Evolutionary conservation across 2,797 vertebrate genomes (phyloP).

Genomic region (Gymnopithys bicolor): DNA sequence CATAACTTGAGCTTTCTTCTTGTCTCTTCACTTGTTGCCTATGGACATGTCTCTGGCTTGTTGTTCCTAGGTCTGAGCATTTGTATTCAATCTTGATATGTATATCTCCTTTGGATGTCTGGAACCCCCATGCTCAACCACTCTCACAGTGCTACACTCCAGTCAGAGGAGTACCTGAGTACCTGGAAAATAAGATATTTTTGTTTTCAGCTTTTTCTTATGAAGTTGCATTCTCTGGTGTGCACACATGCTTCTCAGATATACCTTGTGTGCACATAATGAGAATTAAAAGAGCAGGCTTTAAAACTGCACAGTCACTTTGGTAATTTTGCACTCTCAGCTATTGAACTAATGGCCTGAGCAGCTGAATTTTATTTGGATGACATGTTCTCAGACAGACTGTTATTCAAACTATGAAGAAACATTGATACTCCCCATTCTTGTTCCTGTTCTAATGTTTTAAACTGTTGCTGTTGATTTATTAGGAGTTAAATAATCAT

Average conservation of each 20-base stretch:
- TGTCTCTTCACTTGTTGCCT: neutral
- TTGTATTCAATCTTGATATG: neutral
- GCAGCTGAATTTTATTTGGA: neutral
- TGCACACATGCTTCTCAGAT: neutral
- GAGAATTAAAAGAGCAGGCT: neutral
- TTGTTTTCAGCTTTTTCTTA: neutral
- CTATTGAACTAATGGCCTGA: neutral
- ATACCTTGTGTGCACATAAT: neutral
- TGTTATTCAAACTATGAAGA: neutral
- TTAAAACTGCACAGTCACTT: conserved; percentile 1
- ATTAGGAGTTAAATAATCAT: neutral
- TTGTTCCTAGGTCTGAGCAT: neutral
- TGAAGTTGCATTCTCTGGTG: neutral
- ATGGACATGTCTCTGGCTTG: neutral
- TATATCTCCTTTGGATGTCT: neutral
- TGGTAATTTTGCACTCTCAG: neutral
- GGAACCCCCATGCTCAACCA: accelerated
- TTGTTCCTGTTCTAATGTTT: neutral
- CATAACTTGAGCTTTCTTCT: neutral
- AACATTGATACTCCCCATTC: neutral
- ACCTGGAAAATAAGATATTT: neutral
- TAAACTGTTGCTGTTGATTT: neutral
- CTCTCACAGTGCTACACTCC: neutral
- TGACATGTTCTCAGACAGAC: neutral
- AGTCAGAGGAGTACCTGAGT: neutral